A percentile compares a stretch with the other conserved stretches of the same genome.
Conservation (phyloP, 2,113 vertebrate genomes). For the Microcebus tavaratra region DNA sequence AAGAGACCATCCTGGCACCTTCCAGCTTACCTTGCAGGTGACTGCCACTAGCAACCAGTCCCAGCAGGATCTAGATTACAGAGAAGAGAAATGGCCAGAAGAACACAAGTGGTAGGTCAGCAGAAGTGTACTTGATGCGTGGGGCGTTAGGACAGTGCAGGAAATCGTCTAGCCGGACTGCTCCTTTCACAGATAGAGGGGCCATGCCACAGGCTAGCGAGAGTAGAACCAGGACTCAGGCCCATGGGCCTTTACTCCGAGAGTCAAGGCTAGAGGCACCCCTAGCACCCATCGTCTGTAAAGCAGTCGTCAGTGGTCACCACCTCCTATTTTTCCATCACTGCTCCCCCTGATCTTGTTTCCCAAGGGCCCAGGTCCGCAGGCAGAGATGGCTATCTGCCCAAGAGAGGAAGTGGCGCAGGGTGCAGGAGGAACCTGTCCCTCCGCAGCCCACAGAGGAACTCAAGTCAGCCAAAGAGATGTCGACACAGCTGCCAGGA, state of each 20-base stretch:
- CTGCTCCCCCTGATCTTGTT: fast-evolving
- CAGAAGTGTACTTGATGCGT: background rate
- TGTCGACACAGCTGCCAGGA: background rate
- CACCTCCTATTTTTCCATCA: background rate
- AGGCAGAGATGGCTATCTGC: background rate
- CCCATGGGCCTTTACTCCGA: background rate
- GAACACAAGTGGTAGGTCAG: fast-evolving
- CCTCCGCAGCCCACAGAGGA: background rate
- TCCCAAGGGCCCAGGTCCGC: background rate
- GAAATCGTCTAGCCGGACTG: background rate
- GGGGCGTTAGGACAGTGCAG: fast-evolving
- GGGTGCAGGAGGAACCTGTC: background rate
- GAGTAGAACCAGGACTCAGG: background rate
- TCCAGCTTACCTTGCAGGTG: background rate
- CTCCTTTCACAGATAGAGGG: background rate
- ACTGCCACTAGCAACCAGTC: background rate
- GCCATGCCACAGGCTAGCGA: background rate
- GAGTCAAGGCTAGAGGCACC: background rate
- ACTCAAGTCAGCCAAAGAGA: background rate
- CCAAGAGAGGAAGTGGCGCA: background rate
- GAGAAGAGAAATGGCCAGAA: background rate
- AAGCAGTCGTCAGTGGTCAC: background rate
- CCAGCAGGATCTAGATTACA: background rate
- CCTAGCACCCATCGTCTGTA: background rate
- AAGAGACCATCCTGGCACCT: background rate